Percentiles rank a stretch among this genome's conserved stretches.
Evolutionary conservation across 1,140 invertebrate species (phyloP).

Genomic region (Macrobrachium nipponense): DNA sequence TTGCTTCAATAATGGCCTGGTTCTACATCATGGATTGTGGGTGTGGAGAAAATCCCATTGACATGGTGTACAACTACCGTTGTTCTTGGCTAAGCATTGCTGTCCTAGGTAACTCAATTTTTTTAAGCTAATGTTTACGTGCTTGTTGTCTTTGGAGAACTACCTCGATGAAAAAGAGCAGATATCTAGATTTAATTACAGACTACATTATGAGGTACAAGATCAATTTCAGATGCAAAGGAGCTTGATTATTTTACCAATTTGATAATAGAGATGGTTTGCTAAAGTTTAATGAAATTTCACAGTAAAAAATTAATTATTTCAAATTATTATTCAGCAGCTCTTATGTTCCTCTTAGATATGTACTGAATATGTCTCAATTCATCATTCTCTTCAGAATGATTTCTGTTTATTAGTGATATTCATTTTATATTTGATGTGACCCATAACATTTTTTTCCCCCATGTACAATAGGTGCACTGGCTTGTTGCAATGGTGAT

Average conservation of each 20-base stretch:
- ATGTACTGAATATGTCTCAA: no score
- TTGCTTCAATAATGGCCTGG: constrained; percentile 82
- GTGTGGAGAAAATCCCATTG: constrained; percentile 81
- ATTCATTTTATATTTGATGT: no score
- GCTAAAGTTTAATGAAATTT: no score
- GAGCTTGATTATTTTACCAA: constrained; percentile 14
- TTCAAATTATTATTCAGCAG: no score
- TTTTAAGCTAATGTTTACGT: constrained; percentile 20
- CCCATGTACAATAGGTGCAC: constrained; percentile 73
- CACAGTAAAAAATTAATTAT: no score
- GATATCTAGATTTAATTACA: not conserved
- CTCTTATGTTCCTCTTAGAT: no score
- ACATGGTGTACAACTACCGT: constrained; percentile 82
- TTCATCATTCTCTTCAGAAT: no score
- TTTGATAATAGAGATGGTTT: no score
- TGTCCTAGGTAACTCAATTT: constrained; percentile 76
- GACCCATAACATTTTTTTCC: not conserved
- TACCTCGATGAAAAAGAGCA: not conserved
- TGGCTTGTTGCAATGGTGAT: constrained; percentile 88
- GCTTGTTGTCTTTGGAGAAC: not conserved
- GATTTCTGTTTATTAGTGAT: no score
- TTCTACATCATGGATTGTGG: constrained; percentile 85
- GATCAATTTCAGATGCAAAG: not conserved
- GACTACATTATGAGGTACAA: no score
- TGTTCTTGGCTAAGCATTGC: constrained; percentile 85